Conservation (phyloP, 2,797 vertebrate species). For the Meriones psammophilus region DNA sequence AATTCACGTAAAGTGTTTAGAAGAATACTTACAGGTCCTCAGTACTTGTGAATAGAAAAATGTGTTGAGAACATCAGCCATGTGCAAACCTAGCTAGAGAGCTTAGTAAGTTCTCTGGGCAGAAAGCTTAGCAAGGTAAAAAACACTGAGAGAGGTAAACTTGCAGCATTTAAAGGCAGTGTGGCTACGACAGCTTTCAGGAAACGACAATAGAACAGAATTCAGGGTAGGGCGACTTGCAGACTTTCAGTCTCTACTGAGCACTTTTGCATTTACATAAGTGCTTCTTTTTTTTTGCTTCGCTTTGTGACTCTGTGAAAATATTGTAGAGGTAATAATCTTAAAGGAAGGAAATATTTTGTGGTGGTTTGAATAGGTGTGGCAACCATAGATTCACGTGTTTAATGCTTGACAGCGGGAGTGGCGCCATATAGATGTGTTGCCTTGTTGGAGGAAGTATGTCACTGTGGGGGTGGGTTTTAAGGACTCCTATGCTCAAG, state of each 20-base stretch:
- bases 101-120: not conserved
- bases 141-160: too few species aligned
- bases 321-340: not conserved
- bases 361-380: not conserved
- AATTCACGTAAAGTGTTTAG: not conserved
- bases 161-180: not conserved
- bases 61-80: not conserved
- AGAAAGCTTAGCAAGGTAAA: not conserved
- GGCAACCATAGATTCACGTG: not conserved
- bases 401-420: not conserved
- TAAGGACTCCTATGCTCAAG: not conserved
- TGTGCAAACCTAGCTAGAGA: not conserved
- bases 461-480: not conserved
- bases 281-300: not conserved
- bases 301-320: not conserved
- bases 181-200: not conserved
- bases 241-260: not conserved
- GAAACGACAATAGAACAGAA: not conserved
- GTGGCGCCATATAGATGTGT: not conserved
- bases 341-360: not conserved
- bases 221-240: not conserved
- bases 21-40: not conserved
- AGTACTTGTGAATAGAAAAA: not conserved
- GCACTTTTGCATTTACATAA: not conserved
- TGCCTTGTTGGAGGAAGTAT: not conserved